A percentile compares a stretch with the other conserved stretches of the same genome.
These are phyloP conservation scores for Chalcis sispes DNA, from an alignment of 2,888 invertebrate species.

Conservation along the genomic window DNA sequence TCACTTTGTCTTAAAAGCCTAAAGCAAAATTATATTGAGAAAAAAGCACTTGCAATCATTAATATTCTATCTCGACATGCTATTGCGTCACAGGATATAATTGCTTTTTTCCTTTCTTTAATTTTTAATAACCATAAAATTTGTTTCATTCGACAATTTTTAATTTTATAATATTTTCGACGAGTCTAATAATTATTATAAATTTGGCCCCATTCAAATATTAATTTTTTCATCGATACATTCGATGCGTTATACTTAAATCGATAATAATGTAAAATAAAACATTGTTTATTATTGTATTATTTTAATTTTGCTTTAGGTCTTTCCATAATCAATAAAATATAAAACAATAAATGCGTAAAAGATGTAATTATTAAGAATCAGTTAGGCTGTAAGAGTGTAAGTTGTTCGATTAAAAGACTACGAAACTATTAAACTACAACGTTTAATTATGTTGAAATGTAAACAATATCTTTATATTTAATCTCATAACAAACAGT, in stretches of 20 bases:
- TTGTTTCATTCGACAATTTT: too few species aligned
- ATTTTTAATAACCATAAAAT: neutral
- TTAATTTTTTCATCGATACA: too few species aligned
- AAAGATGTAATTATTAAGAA: slow-evolving; percentile 25
- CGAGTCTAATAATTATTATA: neutral
- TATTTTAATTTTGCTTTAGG: slow-evolving; percentile 40
- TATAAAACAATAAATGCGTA: slow-evolving; percentile 20
- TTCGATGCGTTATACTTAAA: too few species aligned
- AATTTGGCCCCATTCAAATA: too few species aligned
- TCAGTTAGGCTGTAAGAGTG: slow-evolving; percentile 33
- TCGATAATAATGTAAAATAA: neutral
- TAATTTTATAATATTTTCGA: neutral
- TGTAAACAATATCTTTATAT: neutral
- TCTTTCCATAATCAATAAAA: slow-evolving; percentile 12
- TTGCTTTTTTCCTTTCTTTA: too few species aligned
- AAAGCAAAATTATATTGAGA: slow-evolving; percentile 42
- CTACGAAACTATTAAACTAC: slow-evolving; percentile 4
- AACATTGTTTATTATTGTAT: neutral
- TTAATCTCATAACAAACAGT: neutral
- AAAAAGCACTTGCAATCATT: neutral
- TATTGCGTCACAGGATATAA: too few species aligned
- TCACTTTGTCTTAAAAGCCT: slow-evolving; percentile 37
- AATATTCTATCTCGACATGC: too few species aligned
- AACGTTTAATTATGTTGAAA: neutral
- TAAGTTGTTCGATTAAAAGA: slow-evolving; percentile 35